Evolutionary conservation across 2,888 invertebrate species (phyloP), one percentile per base, ranked within the genome.

Genomic region (Eupsilia transversa): DNA sequence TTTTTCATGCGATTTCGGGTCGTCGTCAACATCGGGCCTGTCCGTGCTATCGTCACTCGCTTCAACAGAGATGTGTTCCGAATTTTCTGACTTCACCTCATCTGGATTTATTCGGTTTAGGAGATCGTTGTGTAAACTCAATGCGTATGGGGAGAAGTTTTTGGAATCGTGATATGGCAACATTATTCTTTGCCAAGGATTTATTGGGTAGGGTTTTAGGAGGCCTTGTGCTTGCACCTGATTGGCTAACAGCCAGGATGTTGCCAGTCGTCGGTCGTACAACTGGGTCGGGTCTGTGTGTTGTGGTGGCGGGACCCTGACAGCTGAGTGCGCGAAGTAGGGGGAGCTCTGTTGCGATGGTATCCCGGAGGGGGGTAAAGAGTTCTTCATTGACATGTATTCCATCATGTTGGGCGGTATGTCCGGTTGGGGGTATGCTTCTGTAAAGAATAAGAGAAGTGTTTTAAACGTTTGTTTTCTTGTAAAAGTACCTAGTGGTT

Each of bases 31-130:
- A n/a, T 96, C 96, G 0, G 95, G 94, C 80, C 97, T 95, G 80
- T 97, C 97, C 4, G 97, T 92, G 72, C 97, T 97, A 83, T 97
- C 97, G 74, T 97, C 97, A 77, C 97, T 97, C 0, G 97, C 94
- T 96, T 97, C 94, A 61, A 97, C 93, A 72, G 97, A 94, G 86
- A 97, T 92, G 86, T 97, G 93, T 93, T 97, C 91, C 35, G 94
- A 92, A 76, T 92, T 89, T 65, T 96, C 96, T 0, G 95, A 94
- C 85, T 96, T 96, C 0, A 95, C 94, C 74, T 95, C 96, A 10
- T 96, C 96, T 0, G 93, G 89, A 60, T 93, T 93, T 49, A 94
- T 94, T 91, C 94, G 91, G 83, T 91, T 94, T 23, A 95, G 84
- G 2, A 96, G 89, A 77, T 96, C 95, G 66, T 89, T 94, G 75